These are phyloP conservation scores for Itoplectis maculator DNA, from an alignment of 2,888 invertebrate species.

Conservation along the genomic window DNA sequence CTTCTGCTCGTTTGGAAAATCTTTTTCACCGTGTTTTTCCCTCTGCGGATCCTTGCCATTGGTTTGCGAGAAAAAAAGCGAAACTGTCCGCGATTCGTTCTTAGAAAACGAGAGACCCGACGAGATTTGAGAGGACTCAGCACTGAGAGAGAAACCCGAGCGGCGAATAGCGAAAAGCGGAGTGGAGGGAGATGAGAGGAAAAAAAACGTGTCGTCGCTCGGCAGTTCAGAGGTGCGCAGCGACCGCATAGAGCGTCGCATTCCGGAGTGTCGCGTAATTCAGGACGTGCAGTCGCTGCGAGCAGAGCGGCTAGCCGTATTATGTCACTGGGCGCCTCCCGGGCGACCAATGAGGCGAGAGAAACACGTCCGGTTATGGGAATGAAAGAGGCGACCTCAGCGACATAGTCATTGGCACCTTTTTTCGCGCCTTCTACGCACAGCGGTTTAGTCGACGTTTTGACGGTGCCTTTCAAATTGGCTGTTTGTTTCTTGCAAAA, in stretches of 20 bases:
- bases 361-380: constrained; percentile 46
- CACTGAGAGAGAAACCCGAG: neutral
- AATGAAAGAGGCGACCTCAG: constrained; percentile 13
- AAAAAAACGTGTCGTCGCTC: constrained; percentile 14
- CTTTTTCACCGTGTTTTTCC: constrained; percentile 12
- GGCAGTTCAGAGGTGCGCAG: constrained; percentile 2
- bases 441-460: neutral
- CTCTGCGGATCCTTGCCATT: neutral
- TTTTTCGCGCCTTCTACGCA: neutral
- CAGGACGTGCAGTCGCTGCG: constrained; percentile 33
- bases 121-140: neutral
- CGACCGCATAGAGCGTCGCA: constrained; percentile 32
- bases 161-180: neutral
- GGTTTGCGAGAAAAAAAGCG: neutral
- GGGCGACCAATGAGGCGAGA: constrained; percentile 45
- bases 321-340: constrained; percentile 50
- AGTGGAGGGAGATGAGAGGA: neutral
- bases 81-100: neutral
- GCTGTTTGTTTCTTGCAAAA: neutral
- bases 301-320: constrained; percentile 17
- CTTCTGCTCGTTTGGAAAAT: neutral
- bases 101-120: constrained; percentile 9
- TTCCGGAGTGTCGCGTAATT: constrained; percentile 58
- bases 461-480: neutral
- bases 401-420: constrained; percentile 8